Evolutionary conservation across 1,140 invertebrate species (phyloP), one percentile per base, ranked within the genome.

Genomic region (Nephotettix cincticeps): DNA sequence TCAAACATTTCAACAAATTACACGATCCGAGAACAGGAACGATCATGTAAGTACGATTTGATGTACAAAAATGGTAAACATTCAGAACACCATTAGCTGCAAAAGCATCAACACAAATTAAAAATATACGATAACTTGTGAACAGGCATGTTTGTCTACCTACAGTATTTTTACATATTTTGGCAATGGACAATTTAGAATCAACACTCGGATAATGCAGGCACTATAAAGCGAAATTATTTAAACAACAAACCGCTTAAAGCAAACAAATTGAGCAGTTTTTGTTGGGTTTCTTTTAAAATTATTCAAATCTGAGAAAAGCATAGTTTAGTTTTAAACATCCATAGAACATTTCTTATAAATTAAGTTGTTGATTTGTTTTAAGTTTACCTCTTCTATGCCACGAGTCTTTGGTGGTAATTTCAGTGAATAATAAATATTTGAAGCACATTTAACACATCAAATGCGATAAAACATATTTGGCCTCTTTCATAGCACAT

Each of bases 181-280:
- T 36, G 32, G 32, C 32, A 36, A 36, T 14, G 32, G 32, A 36
- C 32, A 36, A 36, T 36, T 36, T 36, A 36, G 32, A 36, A 36
- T 36, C 32, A 4, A 36, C 32, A 36, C 32, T 36, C 32, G 14
- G 32, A 36, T 51, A 9, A 4, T 51, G 47, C 47, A 51, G 47
- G 47, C 47, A 51, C 47, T 51, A 51, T 51, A 21, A 40, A 51
- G 47, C 47, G 21, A 51, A 51, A 51, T 21, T n/a, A 51, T 51
- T 51, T n/a, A 51, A 6, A 40, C 17, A 40, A 17, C 36, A 40
- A 40, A 51, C 21, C 14, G 19, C 47, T 3, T 51, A 9, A n/a
- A 11, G 21, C 21, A 51, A 51, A 21, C 19, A 17, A 51, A 51
- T 51, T 51, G 47, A 51, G 47, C 47, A 51, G 6, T 51, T 51